A percentile compares a stretch with the other conserved stretches of the same genome.
Evolutionary conservation across 2,797 vertebrate genomes (phyloP).

Genomic region (Zalophus californianus): DNA sequence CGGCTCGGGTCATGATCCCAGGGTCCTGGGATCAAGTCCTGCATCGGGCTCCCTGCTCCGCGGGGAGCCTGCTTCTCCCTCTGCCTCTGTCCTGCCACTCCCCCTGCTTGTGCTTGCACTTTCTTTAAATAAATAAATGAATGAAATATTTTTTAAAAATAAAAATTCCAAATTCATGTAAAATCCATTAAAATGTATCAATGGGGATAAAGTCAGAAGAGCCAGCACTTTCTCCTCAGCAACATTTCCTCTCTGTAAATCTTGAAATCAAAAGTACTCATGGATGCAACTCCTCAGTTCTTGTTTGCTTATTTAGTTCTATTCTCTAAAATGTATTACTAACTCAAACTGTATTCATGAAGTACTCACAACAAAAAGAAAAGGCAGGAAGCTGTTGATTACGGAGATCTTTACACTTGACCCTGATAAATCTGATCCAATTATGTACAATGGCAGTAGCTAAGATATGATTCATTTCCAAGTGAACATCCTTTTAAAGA

Average conservation of each 20-base stretch:
- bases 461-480: conserved; percentile 14
- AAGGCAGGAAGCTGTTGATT: not conserved
- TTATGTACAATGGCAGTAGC: not conserved
- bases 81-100: too few species aligned
- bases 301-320: conserved; percentile 35
- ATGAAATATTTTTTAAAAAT: too few species aligned
- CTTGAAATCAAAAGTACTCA: conserved; percentile 41
- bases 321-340: not conserved
- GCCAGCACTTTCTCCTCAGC: not conserved
- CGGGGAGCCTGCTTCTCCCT: too few species aligned
- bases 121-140: too few species aligned
- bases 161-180: conserved; percentile 25
- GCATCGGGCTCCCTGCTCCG: too few species aligned
- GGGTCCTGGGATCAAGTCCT: too few species aligned
- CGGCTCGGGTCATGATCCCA: too few species aligned
- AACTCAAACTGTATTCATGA: not conserved
- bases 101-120: too few species aligned
- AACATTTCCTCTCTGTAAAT: conserved; percentile 3
- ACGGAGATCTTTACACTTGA: not conserved
- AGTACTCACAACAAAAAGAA: not conserved
- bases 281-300: not conserved
- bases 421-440: conserved; percentile 30
- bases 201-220: not conserved
- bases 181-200: conserved; percentile 15
- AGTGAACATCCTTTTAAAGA: not conserved